Evolutionary conservation across 2,888 invertebrate genomes (phyloP).

Genomic region (Gisinianus flammeolus): DNA sequence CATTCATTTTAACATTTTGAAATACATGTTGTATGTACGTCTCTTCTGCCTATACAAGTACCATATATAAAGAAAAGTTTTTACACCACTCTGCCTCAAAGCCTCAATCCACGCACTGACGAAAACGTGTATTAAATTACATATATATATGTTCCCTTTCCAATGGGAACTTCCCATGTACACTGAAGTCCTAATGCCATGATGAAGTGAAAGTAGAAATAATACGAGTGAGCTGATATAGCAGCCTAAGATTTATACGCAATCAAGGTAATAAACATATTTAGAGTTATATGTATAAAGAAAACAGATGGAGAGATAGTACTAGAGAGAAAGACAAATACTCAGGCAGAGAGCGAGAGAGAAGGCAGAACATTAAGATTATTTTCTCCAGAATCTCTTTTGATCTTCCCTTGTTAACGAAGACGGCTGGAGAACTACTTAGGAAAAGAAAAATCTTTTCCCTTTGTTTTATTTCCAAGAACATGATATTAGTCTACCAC

Average conservation of each 20-base stretch:
- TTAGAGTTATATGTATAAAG: background rate
- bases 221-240: background rate
- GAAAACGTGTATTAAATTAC: background rate
- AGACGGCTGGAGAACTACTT: background rate
- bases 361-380: slow-evolving; percentile 13
- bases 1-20: background rate
- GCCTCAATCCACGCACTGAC: background rate
- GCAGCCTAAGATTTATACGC: background rate
- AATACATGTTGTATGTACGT: no score
- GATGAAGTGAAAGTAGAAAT: background rate
- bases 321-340: background rate
- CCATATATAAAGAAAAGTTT: background rate
- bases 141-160: background rate
- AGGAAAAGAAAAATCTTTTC: background rate
- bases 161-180: background rate
- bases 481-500: no score
- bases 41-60: background rate
- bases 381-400: slow-evolving; percentile 29
- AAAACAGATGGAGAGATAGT: background rate
- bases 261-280: background rate
- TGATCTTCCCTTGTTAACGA: slow-evolving; percentile 9
- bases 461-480: background rate
- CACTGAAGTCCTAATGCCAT: background rate
- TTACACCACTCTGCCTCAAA: background rate
- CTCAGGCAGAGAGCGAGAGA: background rate